Base-by-base conservation (phyloP, 2,888 invertebrate species). In the Ormyrus pomaceus region DNA sequence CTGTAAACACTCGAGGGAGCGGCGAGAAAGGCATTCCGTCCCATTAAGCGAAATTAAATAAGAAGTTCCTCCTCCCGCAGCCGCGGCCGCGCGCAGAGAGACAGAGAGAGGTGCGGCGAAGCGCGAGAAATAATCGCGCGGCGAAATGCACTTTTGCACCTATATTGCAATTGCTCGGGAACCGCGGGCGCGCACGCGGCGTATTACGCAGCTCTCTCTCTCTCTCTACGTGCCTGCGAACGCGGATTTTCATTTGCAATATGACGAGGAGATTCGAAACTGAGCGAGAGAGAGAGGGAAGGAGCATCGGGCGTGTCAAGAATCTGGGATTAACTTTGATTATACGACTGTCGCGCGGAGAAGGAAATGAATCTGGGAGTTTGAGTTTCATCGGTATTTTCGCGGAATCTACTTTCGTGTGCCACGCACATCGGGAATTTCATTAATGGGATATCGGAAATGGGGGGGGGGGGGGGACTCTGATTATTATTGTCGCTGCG, bases 251-350 rank as follows among this genome's bases (percentile, higher is more conserved):
- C 77, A 80, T 80, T 64, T 62, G 75, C 79, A 70, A 68, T 74
- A 51, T 51, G 78, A 58, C 46, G 53, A 55, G 48, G 55, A 2
- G 19, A 69, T 55, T 68, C 59, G 19, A 19, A 19, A 2, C 19
- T 19, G 19, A 19, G 2, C 19, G 19, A 19, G 19, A 0, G n/a
- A 53, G 51, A 72, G 11, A n/a, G 11, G 0, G 9, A 46, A 9
- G 2, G 13, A 5, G 66, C 11, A 1, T 48, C 19, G 46, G 53
- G 74, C 75, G 75, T 76, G 78, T 75, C 72, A 59, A 76, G 75
- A 76, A 81, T 78, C 74, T 50, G 10, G 19, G 62, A 78, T 78
- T 78, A 75, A 78, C 68, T 81, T 74, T 78, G 72, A 81, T 78
- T 73, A 77, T 73, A 48, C n/a, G 68, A 79, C 34, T 64, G 51